Evolutionary conservation across 2,888 invertebrate genomes (phyloP), one percentile per base, ranked within the genome.

Genomic region (Saturnia pavonia): DNA sequence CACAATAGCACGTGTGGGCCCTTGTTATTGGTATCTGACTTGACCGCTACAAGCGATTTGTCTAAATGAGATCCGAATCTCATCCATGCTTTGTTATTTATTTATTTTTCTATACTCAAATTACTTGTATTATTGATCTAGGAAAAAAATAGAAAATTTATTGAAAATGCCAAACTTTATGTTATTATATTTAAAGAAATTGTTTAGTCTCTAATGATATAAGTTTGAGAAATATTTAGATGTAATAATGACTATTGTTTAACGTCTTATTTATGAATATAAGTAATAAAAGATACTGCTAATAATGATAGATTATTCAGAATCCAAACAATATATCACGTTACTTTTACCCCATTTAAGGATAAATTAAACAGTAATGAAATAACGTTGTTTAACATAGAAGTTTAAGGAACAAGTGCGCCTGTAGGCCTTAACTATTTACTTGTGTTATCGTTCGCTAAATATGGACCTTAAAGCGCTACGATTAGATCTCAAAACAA

Each of bases 21-120:
- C 92, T 92, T 93, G 89, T 92, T 93, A 92, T 92, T 92, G 92
- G 91, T 91, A 91, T 92, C 92, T 90, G 92, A 91, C 91, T 90
- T 92, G 91, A 92, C 92, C 92, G 92, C 92, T 91, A 92, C 91
- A 87, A 91, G 88, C 91, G 92, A 93, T 93, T 93, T 92, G 93
- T 93, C 92, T 91, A 92, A 92, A 93, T 92, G 92, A 93, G 92
- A 92, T 92, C 92, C 93, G 92, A 91, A 85, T 88, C 90, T 87
- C 86, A 87, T 78, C 79, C 80, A 82, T 79, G 88, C 89, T 90
- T 91, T 91, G 91, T 92, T 88, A 88, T 89, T 87, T 88, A 77
- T 80, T 80, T 77, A 76, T 79, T 77, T 75, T 76, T 27, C 57
- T 27, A 11, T 19, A n/a, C 11, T 57, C 57, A 27, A 27, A 60